phyloP scores from a whole-genome alignment of 1,140 invertebrate species.

The Theocolax elegans region DNA sequence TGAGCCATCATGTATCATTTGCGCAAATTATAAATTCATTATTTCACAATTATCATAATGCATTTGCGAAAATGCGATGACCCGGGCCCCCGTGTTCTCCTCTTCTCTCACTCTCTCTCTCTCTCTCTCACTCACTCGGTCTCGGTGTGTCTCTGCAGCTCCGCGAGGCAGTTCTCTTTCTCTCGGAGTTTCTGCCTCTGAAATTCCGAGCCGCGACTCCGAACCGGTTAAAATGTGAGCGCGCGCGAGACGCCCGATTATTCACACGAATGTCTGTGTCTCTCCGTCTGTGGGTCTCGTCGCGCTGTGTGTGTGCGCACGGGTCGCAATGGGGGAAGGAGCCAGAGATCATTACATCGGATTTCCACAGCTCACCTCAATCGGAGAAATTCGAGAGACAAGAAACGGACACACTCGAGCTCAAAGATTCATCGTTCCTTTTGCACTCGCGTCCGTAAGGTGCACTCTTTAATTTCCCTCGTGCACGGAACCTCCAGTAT shows the following conservation, averaged over 20 bases:
- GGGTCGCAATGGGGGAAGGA: too few relatives aligned
- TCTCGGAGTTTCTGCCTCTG: conserved; percentile 1
- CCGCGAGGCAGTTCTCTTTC: conserved; percentile 2
- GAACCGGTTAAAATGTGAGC: conserved; percentile 33
- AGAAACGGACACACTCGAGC: not conserved
- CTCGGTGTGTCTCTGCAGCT: not conserved
- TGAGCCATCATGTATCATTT: conserved; percentile 63
- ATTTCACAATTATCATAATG: conserved; percentile 65
- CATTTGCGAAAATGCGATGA: conserved; percentile 59
- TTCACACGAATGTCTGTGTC: conserved; percentile 29
- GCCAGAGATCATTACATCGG: conserved; percentile 24
- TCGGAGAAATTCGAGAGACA: not conserved
- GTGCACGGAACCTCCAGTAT: conserved; percentile 19
- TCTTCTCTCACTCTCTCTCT: not conserved
- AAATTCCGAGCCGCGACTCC: conserved; percentile 26
- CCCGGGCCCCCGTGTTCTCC: conserved; percentile 31
- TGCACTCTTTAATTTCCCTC: conserved; percentile 31
- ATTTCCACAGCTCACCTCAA: not conserved
- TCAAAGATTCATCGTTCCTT: conserved; percentile 5
- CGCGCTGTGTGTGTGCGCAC: too few relatives aligned
- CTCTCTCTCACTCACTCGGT: too few relatives aligned
- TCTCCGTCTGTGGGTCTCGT: conserved; percentile 10
- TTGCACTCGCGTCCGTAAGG: too few relatives aligned
- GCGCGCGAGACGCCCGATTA: not conserved
- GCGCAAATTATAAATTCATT: conserved; percentile 65